These are phyloP conservation scores for Synchiropus splendidus DNA, from an alignment of 2,113 vertebrate genomes.

Conservation along the genomic window DNA sequence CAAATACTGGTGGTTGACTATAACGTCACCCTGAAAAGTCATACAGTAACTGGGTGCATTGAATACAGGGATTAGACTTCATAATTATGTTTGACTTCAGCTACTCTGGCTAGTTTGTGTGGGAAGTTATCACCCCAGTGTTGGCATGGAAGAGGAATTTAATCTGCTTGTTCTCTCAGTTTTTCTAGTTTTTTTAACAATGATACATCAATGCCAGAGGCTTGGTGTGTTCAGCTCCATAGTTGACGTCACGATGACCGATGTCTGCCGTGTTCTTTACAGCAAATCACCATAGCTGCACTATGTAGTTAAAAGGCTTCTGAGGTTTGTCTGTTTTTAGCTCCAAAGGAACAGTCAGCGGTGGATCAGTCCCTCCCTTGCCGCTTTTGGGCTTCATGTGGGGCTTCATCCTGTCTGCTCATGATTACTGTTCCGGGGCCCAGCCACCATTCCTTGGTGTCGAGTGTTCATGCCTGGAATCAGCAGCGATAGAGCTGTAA, in stretches of 20 bases:
- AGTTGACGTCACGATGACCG: conserved; percentile 18
- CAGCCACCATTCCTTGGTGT: conserved; percentile 33
- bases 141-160: no score
- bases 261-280: conserved; percentile 22
- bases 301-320: conserved; percentile 29
- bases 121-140: no score
- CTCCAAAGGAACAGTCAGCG: conserved; percentile 16
- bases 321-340: conserved; percentile 51
- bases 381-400: conserved; percentile 27
- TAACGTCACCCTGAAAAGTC: no score
- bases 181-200: no score
- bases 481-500: conserved; percentile 31
- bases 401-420: no score
- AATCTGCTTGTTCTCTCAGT: no score
- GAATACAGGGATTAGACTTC: no score
- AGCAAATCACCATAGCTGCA: conserved; percentile 12
- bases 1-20: no score
- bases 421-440: conserved; percentile 20
- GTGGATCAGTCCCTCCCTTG: conserved; percentile 29
- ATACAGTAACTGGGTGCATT: no score
- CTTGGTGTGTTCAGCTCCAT: no score
- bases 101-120: no score
- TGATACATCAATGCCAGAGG: no score
- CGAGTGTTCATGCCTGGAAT: conserved; percentile 20
- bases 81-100: neutral